Base-by-base conservation (phyloP, 1,140 invertebrate genomes). In the Drosophila punjabiensis region DNA sequence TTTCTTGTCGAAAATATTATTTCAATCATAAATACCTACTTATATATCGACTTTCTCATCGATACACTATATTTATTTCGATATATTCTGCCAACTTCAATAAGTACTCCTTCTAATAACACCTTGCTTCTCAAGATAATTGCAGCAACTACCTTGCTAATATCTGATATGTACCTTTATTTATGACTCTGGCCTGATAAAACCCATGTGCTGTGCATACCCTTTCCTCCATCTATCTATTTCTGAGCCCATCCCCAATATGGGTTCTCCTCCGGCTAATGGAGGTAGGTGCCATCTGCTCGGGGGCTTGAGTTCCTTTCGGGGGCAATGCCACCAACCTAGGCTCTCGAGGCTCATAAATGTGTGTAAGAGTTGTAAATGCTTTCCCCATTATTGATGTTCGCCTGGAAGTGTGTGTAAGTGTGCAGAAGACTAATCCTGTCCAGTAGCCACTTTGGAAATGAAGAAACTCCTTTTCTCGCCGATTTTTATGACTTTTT, bases 391-490 rank as follows among this genome's bases (percentile, higher is more conserved):
- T 48, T 63, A 66, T 56, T 50, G 45, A 62, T 48, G 32, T 47
- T 37, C 41, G 28, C 32, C 20, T 24, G 30, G 18, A 11, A 43
- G 16, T 43, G 39, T 14, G 20, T 52, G 55, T 71, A 76, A 62
- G 24, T 30, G 47, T 71, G 79, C 62, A 11, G 30, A 59, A 24
- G 64, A 47, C 43, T 59, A 68, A 82, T 83, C 69, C 62, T 62
- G 65, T 70, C 55, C 84, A 62, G 84, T 79, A 88, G 85, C 78
- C 81, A 73, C 73, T 68, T 50, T 68, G 48, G 52, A 86, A 62
- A 52, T 41, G 74, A 76, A 76, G 45, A 32, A 58, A 53, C 52
- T 53, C 55, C 37, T 45, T 56, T 78, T 79, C 56, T 69, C 53
- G 60, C 70, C 67, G 50, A 75, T 68, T 82, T 82, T 80, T 73